phyloP scores from a whole-genome alignment of 2,113 vertebrate species.

The Eurypyga helias region DNA sequence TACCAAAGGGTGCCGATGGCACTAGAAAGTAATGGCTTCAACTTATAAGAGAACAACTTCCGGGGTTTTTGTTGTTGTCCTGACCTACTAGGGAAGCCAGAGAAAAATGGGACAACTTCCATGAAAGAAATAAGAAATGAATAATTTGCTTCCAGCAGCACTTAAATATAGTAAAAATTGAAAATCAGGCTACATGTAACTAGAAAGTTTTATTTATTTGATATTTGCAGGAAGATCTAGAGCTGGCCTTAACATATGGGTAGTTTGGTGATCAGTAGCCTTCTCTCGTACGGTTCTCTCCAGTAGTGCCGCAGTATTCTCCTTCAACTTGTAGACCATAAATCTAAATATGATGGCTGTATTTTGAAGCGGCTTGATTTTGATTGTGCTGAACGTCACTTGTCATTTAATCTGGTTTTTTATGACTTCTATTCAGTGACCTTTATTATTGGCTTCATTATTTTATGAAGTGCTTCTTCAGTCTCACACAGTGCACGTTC shows the following conservation, averaged over 20 bases:
- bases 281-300: neutral
- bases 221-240: neutral
- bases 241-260: neutral
- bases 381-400: neutral
- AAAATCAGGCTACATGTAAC: neutral
- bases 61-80: neutral
- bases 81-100: neutral
- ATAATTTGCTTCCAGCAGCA: neutral
- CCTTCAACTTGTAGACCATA: neutral
- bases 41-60: neutral
- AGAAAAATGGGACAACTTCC: neutral
- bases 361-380: neutral
- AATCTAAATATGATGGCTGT: conserved; percentile 2
- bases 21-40: neutral
- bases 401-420: conserved; percentile 34
- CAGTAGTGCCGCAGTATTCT: neutral
- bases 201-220: neutral
- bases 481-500: neutral
- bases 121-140: neutral
- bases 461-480: neutral
- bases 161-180: neutral
- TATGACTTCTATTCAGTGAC: conserved; percentile 12
- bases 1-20: neutral
- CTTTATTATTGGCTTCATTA: conserved; percentile 15
- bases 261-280: neutral